Evolutionary conservation across 2,113 vertebrate genomes (phyloP).

Genomic region (Clarias batrachus): DNA sequence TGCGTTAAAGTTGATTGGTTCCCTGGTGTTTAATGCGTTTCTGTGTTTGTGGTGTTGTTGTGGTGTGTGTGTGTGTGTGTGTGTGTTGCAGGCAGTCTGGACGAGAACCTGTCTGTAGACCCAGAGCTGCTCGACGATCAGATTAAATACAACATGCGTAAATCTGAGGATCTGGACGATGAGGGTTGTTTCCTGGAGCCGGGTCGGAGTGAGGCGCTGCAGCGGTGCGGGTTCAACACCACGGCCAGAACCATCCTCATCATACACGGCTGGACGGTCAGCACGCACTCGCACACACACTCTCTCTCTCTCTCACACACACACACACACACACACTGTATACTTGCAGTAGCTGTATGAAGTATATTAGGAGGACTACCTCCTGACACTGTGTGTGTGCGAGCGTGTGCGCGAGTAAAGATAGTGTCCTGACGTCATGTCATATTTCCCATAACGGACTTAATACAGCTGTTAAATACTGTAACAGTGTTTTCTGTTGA

Average conservation of each 20-base stretch:
- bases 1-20: not conserved
- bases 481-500: no score
- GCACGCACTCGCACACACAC: not conserved
- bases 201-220: conserved; percentile 64
- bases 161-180: conserved; percentile 67
- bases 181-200: conserved; percentile 78
- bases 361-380: no score
- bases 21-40: not conserved
- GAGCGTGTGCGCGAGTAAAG: no score
- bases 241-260: conserved; percentile 89
- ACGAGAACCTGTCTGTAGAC: conserved; percentile 21
- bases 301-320: no score
- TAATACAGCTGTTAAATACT: no score
- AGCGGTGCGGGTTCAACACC: conserved; percentile 83
- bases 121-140: not conserved
- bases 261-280: conserved; percentile 94
- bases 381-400: no score
- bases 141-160: conserved; percentile 79
- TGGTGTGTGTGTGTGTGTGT: not conserved
- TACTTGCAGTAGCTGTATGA: no score
- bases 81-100: conserved; percentile 12
- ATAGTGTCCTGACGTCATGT: no score
- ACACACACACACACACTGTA: no score
- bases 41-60: not conserved
- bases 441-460: no score